Conservation (phyloP, 2,113 vertebrate species). For the Sorex araneus region DNA sequence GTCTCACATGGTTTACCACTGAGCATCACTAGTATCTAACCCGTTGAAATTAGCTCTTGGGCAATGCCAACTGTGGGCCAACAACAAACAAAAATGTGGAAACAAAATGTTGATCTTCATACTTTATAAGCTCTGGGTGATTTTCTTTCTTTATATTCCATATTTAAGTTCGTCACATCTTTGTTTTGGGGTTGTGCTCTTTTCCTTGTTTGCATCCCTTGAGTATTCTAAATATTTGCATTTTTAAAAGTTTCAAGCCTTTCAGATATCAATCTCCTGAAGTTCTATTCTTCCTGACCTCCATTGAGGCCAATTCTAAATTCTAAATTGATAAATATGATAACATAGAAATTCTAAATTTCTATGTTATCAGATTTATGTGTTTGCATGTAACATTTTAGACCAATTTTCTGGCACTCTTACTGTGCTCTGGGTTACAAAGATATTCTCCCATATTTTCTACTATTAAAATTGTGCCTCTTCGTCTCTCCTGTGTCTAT, state of each 20-base stretch:
- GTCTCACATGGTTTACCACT: no score
- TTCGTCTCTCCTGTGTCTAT: not conserved
- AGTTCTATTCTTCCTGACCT: not conserved
- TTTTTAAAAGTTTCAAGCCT: not conserved
- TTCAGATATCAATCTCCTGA: not conserved
- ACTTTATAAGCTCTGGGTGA: not conserved
- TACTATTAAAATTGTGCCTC: not conserved
- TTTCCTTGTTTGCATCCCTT: not conserved
- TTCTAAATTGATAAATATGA: no score
- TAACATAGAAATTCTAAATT: conserved; percentile 29
- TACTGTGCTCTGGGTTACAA: not conserved
- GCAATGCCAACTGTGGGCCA: no score
- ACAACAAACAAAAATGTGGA: no score
- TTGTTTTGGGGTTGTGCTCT: not conserved
- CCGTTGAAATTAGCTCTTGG: no score
- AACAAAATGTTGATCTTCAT: no score
- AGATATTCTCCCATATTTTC: not conserved
- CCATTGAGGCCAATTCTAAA: not conserved
- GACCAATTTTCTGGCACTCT: not conserved
- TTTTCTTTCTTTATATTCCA: not conserved
- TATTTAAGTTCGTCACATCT: not conserved
- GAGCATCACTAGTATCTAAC: no score
- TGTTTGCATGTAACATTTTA: not conserved
- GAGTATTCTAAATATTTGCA: not conserved
- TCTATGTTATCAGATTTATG: not conserved